Percentiles rank a stretch among this genome's conserved stretches.
phyloP scores from a whole-genome alignment of 2,113 vertebrate genomes.

The Anguilla japonica region DNA sequence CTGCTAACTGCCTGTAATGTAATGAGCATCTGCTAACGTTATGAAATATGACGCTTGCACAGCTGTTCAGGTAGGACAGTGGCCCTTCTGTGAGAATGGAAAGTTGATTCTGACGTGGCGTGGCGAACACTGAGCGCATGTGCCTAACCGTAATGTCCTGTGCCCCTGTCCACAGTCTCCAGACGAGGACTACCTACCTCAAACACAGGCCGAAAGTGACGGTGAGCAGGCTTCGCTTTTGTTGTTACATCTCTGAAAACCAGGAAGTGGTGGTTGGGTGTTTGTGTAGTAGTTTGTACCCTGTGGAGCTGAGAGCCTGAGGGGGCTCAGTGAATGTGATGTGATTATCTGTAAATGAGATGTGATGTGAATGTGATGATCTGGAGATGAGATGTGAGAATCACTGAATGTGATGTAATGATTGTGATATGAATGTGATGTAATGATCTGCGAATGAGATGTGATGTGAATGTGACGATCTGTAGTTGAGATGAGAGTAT shows the following conservation, averaged over 20 bases:
- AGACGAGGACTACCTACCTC: slow-evolving; percentile 94
- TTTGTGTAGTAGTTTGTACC: neutral
- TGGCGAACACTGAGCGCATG: neutral
- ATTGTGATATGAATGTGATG: neutral
- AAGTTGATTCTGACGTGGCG: neutral
- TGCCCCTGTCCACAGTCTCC: slow-evolving; percentile 73
- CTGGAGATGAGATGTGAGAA: too few species aligned
- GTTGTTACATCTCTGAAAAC: neutral
- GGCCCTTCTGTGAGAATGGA: neutral
- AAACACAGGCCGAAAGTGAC: slow-evolving; percentile 91
- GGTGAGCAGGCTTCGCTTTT: slow-evolving; percentile 66
- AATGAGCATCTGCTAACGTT: too few species aligned
- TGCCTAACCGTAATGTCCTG: neutral
- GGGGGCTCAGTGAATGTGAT: neutral
- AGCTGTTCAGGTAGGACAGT: neutral
- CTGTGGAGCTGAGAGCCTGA: neutral
- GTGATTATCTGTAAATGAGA: too few species aligned
- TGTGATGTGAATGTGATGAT: too few species aligned
- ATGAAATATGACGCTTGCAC: too few species aligned
- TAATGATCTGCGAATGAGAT: too few species aligned
- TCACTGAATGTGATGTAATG: too few species aligned
- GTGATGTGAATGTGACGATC: too few species aligned
- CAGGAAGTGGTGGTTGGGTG: neutral
- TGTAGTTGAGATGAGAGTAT: too few species aligned
- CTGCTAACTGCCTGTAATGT: too few species aligned